Evolutionary conservation across 2,113 vertebrate species (phyloP).

Genomic region (Chloebia gouldiae): DNA sequence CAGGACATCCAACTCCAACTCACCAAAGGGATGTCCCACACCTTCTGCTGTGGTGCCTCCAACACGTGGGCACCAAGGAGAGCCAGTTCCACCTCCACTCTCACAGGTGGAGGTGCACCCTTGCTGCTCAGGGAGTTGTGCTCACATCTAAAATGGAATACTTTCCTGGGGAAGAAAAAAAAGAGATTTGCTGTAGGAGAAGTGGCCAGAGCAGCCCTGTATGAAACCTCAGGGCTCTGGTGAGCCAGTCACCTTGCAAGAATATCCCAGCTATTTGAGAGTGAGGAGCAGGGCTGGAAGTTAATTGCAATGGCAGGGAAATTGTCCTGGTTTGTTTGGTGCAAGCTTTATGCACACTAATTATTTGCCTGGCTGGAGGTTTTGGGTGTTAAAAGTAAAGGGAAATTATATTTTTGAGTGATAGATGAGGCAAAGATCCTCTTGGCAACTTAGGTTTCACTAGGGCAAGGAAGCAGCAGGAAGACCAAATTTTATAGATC

Average conservation of each 20-base stretch:
- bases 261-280: not conserved
- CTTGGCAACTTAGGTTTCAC: not conserved
- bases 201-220: not conserved
- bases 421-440: not conserved
- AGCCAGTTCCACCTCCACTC: not conserved
- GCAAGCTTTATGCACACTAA: not conserved
- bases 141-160: not conserved
- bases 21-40: not conserved
- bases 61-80: accelerated
- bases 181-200: not conserved
- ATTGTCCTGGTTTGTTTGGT: not conserved
- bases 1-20: not conserved
- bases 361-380: not conserved
- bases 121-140: not conserved
- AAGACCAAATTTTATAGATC: not conserved
- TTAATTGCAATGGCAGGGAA: not conserved
- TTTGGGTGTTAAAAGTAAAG: not conserved
- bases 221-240: accelerated
- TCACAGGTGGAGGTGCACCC: accelerated
- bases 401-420: not conserved
- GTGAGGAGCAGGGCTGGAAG: not conserved
- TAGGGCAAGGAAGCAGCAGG: not conserved
- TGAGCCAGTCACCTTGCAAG: not conserved
- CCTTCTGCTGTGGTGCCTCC: not conserved
- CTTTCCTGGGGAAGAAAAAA: not conserved